phyloP scores from a whole-genome alignment of 2,888 invertebrate species.

The Calliphora vomitoria region DNA sequence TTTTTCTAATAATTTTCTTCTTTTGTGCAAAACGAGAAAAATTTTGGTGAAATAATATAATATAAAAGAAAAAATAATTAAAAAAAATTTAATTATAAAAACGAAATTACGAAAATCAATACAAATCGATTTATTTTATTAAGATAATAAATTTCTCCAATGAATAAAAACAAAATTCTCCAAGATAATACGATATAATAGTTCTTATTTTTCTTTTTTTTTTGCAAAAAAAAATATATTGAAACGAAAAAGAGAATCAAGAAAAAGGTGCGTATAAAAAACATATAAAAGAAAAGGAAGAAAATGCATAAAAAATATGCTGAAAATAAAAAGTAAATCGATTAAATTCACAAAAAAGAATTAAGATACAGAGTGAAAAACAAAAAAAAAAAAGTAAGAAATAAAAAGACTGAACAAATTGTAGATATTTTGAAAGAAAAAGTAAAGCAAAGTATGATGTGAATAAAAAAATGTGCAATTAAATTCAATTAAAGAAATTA shows the following conservation, averaged over 20 bases:
- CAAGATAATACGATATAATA: constrained; percentile 61
- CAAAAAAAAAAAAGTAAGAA: constrained; percentile 46
- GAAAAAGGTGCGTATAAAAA: constrained; percentile 65
- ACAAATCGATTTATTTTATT: constrained; percentile 46
- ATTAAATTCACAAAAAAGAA: constrained; percentile 60
- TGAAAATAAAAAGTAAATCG: constrained; percentile 68
- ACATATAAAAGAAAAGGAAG: constrained; percentile 67
- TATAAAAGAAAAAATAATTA: constrained; percentile 62
- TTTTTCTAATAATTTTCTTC: constrained; percentile 73
- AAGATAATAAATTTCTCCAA: constrained; percentile 55
- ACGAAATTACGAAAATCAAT: constrained; percentile 62
- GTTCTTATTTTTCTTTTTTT: constrained; percentile 31
- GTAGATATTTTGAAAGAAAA: constrained; percentile 65
- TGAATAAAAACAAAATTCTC: constrained; percentile 60
- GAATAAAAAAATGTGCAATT: constrained; percentile 78
- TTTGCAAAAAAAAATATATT: constrained; percentile 56
- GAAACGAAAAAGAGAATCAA: constrained; percentile 63
- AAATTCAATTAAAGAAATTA: constrained; percentile 81
- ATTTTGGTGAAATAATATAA: constrained; percentile 66
- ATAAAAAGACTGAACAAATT: constrained; percentile 33
- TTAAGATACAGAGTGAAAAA: constrained; percentile 54
- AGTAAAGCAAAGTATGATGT: constrained; percentile 67
- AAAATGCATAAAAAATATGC: constrained; percentile 63
- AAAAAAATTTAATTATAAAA: constrained; percentile 42
- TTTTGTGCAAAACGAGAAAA: constrained; percentile 74